Base-by-base conservation (phyloP, 2,113 vertebrate genomes). In the Scolopax mira region DNA sequence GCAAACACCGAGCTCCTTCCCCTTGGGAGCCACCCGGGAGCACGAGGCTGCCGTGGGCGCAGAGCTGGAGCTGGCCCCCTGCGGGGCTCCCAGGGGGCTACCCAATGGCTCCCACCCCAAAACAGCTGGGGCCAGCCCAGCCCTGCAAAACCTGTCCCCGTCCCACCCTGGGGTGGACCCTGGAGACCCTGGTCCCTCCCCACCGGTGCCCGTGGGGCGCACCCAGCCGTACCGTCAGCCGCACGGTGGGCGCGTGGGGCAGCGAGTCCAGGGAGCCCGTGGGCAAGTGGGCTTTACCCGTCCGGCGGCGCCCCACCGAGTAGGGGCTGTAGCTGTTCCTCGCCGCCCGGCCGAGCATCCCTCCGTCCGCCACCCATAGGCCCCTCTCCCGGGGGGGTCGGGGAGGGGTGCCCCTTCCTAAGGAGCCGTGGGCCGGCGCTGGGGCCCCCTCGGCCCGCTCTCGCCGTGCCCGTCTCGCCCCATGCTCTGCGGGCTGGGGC, bases 261-360 rank as follows among this genome's bases (percentile, higher is more conserved):
- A 98, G 42, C n/a, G 98, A 97, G 90, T 98, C 98, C 98, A 98
- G 88, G 60, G 86, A 96, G 54, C 87, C 89, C 41, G 94, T 97
- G 71, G 67, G 64, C 21, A 91, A 96, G 23, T 81, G 17, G 46
- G 96, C 28, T 42, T 58, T 79, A 33, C 97, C 98, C 93, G 93
- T 98, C 51, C 95, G 88, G 74, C 95, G 98, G 89, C 92, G 96
- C 58, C 95, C 96, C 1, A 96, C 98, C 6, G 96, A 90, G 84
- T 97, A 98, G 13, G 98, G 99, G 85, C 98, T 99, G 97, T 98
- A 99, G 94, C 98, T 98, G 24, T 91, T 95, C 88, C 92, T 98
- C 8, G 80, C 89, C 11, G 35, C 41, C 42, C 96, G 57, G 37
- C 94, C 91, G 24, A 96, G 95, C 97, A 98, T 97, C 89, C 81